phyloP scores from a whole-genome alignment of 2,797 vertebrate genomes.

The Rhinella marina region DNA sequence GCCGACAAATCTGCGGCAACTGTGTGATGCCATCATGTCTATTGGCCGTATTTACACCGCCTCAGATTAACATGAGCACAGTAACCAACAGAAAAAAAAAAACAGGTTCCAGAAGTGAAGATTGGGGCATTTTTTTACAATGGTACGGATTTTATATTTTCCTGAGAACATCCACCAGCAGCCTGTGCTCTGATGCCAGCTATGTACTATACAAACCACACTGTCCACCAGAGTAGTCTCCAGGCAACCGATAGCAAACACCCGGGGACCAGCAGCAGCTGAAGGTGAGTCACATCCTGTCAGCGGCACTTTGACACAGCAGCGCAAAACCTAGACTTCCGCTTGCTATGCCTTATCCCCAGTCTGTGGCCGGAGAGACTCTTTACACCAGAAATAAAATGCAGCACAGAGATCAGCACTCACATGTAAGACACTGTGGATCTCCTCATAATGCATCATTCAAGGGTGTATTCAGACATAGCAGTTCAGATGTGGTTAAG shows the following conservation, averaged over 20 bases:
- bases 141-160: neutral
- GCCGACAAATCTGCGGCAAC: too few species aligned
- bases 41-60: too few species aligned
- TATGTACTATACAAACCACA: neutral
- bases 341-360: neutral
- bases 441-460: too few species aligned
- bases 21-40: too few species aligned
- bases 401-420: neutral
- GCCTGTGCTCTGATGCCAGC: neutral
- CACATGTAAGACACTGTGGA: too few species aligned
- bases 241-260: constrained; percentile 52
- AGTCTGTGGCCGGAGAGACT: neutral
- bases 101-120: too few species aligned
- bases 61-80: too few species aligned
- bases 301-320: constrained; percentile 69
- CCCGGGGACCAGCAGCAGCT: constrained; percentile 63
- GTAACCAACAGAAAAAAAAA: too few species aligned
- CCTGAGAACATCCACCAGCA: neutral
- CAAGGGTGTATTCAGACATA: too few species aligned
- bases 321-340: constrained; percentile 36
- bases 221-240: constrained; percentile 22
- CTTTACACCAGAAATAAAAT: neutral
- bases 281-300: constrained; percentile 83
- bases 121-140: neutral
- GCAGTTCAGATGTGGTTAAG: too few species aligned